phyloP scores from a whole-genome alignment of 2,888 invertebrate species.

The Ganaspis brasiliensis region DNA sequence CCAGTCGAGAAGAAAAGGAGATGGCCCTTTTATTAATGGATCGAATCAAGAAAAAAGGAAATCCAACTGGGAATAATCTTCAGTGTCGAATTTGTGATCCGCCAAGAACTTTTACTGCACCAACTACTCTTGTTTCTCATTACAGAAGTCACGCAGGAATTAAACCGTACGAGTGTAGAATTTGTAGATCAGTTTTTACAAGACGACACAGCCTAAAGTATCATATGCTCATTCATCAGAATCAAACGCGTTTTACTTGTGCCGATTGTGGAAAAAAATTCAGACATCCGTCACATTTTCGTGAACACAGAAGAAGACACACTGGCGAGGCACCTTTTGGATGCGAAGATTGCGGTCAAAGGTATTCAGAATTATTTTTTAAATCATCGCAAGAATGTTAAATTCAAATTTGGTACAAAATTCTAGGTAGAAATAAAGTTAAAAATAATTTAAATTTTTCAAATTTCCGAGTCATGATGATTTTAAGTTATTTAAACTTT shows the following conservation, averaged over 20 bases:
- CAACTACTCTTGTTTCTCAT: constrained; percentile 83
- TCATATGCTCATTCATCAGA: constrained; percentile 84
- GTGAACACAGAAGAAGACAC: constrained; percentile 83
- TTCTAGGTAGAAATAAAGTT: no score
- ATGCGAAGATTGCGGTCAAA: constrained; percentile 80
- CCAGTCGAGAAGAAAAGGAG: constrained; percentile 81
- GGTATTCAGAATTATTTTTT: constrained; percentile 66
- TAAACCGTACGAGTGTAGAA: constrained; percentile 83
- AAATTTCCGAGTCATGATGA: no score
- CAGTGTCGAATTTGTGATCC: constrained; percentile 83
- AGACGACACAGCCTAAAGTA: constrained; percentile 84
- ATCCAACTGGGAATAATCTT: constrained; percentile 78
- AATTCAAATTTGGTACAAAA: no score
- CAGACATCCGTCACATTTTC: constrained; percentile 83
- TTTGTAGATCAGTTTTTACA: constrained; percentile 83
- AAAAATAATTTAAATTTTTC: no score
- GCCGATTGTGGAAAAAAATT: constrained; percentile 83
- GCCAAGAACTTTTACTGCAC: constrained; percentile 83
- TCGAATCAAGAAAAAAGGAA: constrained; percentile 78
- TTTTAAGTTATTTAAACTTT: no score
- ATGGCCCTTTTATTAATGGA: constrained; percentile 82
- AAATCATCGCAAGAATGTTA: no score
- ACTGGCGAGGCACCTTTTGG: constrained; percentile 82
- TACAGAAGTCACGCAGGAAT: constrained; percentile 85
- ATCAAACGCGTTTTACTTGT: constrained; percentile 84